Conservation (phyloP, 2,888 invertebrate genomes). For the Cylindroiulus punctatus region DNA sequence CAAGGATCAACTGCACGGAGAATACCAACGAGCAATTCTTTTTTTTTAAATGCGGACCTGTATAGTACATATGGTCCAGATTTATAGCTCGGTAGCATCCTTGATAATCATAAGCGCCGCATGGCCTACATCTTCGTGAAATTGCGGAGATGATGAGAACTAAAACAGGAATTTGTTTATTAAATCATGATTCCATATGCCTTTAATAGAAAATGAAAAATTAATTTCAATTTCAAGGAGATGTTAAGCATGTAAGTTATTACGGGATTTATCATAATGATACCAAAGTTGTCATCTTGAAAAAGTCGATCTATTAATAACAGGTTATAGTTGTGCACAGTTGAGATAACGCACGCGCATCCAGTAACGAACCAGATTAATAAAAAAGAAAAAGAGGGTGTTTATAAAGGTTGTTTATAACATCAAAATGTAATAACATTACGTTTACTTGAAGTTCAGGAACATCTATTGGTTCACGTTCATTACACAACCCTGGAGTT, state of each 20-base stretch:
- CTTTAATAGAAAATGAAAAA: not conserved
- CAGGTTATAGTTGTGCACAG: not conserved
- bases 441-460: too few species aligned
- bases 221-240: constrained; percentile 33
- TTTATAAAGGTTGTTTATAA: too few species aligned
- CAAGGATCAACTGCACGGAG: not conserved
- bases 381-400: too few species aligned
- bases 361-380: not conserved
- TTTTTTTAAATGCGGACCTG: not conserved
- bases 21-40: not conserved
- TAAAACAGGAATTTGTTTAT: constrained; percentile 9
- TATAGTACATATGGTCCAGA: not conserved
- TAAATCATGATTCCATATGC: not conserved
- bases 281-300: not conserved
- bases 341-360: too few species aligned
- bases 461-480: too few species aligned
- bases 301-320: too few species aligned
- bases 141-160: not conserved
- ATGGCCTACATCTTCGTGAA: constrained; percentile 24
- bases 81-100: not conserved
- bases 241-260: not conserved
- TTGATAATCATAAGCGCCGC: not conserved
- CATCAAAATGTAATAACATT: too few species aligned
- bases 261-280: not conserved
- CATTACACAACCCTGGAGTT: too few species aligned